phyloP scores from a whole-genome alignment of 2,113 vertebrate genomes.

The Cygnus atratus region DNA sequence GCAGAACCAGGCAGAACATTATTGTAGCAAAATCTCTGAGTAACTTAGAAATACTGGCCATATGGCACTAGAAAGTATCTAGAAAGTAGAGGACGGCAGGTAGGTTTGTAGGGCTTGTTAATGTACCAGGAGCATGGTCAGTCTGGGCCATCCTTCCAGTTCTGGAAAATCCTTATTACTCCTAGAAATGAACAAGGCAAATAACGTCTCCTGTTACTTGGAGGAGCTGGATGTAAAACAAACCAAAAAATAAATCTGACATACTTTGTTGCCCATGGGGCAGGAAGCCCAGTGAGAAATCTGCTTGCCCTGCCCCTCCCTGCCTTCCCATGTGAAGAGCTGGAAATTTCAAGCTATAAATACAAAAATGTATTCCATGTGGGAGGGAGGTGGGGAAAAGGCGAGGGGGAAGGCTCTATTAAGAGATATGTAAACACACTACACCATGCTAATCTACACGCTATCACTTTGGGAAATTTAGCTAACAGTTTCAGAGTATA shows the following conservation, averaged over 20 bases:
- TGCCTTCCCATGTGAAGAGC: background rate
- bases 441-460: background rate
- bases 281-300: background rate
- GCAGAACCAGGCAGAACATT: background rate
- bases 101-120: background rate
- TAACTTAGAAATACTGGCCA: background rate
- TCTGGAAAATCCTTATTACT: background rate
- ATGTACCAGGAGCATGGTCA: background rate
- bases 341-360: background rate
- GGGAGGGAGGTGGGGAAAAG: background rate
- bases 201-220: background rate
- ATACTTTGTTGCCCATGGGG: background rate
- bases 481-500: slow-evolving; percentile 27
- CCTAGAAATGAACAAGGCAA: background rate
- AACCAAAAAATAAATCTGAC: background rate
- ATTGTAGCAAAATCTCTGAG: background rate
- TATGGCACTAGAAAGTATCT: rapidly evolving
- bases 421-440: background rate
- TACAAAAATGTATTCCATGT: background rate
- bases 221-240: background rate
- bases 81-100: background rate
- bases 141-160: background rate
- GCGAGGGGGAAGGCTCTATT: background rate
- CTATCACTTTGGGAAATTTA: slow-evolving; percentile 51
- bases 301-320: background rate